phyloP scores from a whole-genome alignment of 2,888 invertebrate species.

The Galeruca laticollis region DNA sequence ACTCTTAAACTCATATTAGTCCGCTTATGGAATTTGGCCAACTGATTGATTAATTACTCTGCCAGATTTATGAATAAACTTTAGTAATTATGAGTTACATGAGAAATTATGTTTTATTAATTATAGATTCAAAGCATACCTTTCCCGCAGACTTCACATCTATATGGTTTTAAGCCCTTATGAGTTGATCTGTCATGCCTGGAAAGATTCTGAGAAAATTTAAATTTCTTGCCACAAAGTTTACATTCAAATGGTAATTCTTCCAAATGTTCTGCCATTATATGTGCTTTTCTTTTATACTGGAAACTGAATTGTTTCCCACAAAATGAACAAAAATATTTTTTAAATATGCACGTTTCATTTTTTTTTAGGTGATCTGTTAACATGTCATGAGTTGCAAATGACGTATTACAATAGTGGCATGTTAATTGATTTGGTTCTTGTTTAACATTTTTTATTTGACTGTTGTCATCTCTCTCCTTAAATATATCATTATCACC shows the following conservation, averaged over 20 bases:
- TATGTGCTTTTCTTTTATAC: constrained; percentile 39
- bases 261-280: constrained; percentile 36
- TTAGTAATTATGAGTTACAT: too few relatives aligned
- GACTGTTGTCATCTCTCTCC: constrained; percentile 4
- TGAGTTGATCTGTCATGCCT: constrained; percentile 46
- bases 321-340: constrained; percentile 36
- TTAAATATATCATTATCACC: constrained; percentile 15
- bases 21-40: too few relatives aligned
- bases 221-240: constrained; percentile 45
- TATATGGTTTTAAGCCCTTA: constrained; percentile 51
- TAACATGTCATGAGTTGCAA: constrained; percentile 21
- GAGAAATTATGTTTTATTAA: background rate
- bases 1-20: too few relatives aligned
- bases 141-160: constrained; percentile 54
- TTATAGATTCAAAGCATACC: constrained; percentile 38
- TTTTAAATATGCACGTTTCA: constrained; percentile 29
- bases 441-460: constrained; percentile 15
- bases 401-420: constrained; percentile 14
- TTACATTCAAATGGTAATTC: constrained; percentile 42
- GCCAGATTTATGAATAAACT: too few relatives aligned
- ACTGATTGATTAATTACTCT: too few relatives aligned
- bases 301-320: constrained; percentile 36
- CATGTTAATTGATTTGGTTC: constrained; percentile 5
- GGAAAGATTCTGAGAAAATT: constrained; percentile 41
- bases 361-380: constrained; percentile 31